phyloP scores from a whole-genome alignment of 1,140 invertebrate genomes.

The Heliconius hewitsoni region DNA sequence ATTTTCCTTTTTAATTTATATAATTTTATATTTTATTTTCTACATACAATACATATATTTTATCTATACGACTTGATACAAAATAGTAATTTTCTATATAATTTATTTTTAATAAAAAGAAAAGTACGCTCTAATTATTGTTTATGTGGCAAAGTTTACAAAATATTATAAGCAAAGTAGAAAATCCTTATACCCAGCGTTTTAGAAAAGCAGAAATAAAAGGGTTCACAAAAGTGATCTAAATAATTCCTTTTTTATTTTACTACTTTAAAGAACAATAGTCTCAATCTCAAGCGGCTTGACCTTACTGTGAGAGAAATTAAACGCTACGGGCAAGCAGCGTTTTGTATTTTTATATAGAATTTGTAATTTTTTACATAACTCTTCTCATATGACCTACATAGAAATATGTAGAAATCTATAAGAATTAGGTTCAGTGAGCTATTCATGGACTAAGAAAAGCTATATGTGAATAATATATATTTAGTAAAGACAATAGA shows the following conservation, averaged over 20 bases:
- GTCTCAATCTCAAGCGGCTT: constrained; percentile 38
- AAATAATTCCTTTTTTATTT: constrained; percentile 38
- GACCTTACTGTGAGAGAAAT: constrained; percentile 40
- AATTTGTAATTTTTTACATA: background rate
- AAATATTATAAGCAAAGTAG: background rate
- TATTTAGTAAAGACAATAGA: too few species aligned
- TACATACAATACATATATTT: background rate
- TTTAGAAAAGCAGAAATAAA: constrained; percentile 23
- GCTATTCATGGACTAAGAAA: too few species aligned
- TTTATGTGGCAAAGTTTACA: background rate
- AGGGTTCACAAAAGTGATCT: constrained; percentile 36
- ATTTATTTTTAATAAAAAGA: background rate
- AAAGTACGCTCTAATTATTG: background rate
- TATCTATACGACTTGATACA: background rate
- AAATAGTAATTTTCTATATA: background rate
- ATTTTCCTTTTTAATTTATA: too few species aligned
- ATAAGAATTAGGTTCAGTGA: too few species aligned
- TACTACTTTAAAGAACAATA: constrained; percentile 40
- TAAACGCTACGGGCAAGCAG: constrained; percentile 41
- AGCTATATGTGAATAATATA: too few species aligned
- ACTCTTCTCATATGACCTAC: constrained; percentile 9
- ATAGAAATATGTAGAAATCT: background rate
- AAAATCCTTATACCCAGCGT: constrained; percentile 25
- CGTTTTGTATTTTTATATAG: constrained; percentile 31
- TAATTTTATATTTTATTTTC: too few species aligned